Base-by-base conservation (phyloP, 2,888 invertebrate genomes). In the Brenthis ino region DNA sequence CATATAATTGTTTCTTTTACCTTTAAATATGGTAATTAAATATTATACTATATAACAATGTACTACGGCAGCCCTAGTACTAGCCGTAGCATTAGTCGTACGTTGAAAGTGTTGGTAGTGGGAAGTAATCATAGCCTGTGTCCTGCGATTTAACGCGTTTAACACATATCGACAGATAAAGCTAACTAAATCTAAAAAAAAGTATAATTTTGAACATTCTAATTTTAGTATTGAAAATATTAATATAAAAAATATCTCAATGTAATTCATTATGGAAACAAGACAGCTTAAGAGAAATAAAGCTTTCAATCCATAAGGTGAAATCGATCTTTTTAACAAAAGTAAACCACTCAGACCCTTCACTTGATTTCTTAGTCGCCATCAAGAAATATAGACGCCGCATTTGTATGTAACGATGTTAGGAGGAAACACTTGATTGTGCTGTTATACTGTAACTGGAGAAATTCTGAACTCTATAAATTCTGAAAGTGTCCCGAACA, bases 391-490 rank as follows among this genome's bases (percentile, higher is more conserved):
- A 72, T 67, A 67, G 68, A 60, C 69, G 67, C 66, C 67, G 51
- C 64, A 68, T 72, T 72, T 70, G 69, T 72, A 72, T 72, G 72
- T 71, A 71, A 72, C 64, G 53, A 68, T 72, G 72, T 72, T 70
- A 68, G 64, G 60, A 61, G 60, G 54, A 54, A 48, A 69, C 64
- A 57, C 57, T 64, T 60, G 65, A 69, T 66, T 33, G 58, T 69
- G 50, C 68, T 71, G 55, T 69, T 66, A 63, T 54, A 64, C 48
- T 50, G 60, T 50, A 60, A 57, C 58, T 56, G 33, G 56, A 56
- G 56, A 28, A 53, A 55, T 51, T 57, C 55, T 65, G 53, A 66
- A 60, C 43, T 60, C 43, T 58, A 58, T 58, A 47, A 53, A 66
- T 63, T 63, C 43, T 54, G 37, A 43, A 63, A 53, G 63, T 63